Conservation (phyloP, 2,797 vertebrate genomes). For the Scolopax rusticola region DNA sequence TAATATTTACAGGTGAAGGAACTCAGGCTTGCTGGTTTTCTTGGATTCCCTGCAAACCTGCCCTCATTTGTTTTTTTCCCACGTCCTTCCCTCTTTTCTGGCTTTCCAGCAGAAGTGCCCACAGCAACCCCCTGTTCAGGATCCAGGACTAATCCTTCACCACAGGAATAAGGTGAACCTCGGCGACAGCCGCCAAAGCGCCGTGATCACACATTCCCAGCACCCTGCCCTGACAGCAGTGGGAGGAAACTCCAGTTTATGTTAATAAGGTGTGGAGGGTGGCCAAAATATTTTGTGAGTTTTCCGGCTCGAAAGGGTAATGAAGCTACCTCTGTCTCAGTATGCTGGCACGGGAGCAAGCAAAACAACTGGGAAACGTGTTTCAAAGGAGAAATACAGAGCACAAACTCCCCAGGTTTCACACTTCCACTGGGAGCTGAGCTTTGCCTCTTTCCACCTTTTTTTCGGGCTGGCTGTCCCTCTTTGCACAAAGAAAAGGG, state of each 20-base stretch:
- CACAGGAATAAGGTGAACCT: background rate
- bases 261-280: slow-evolving; percentile 40
- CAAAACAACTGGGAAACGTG: slow-evolving; percentile 16
- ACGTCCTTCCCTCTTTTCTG: background rate
- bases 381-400: slow-evolving; percentile 33
- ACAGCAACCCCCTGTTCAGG: background rate
- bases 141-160: slow-evolving; percentile 20
- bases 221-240: slow-evolving; percentile 4
- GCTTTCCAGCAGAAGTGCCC: background rate
- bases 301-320: slow-evolving; percentile 5
- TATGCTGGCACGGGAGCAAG: background rate
- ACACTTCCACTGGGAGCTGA: background rate
- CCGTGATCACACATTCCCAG: slow-evolving; percentile 23
- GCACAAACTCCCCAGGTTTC: background rate
- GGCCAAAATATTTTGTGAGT: slow-evolving; percentile 51
- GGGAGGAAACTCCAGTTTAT: slow-evolving; percentile 41
- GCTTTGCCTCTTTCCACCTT: background rate
- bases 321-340: slow-evolving; percentile 59
- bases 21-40: background rate
- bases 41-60: background rate
- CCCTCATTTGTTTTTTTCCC: background rate
- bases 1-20: background rate
- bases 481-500: background rate
- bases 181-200: rapidly evolving
- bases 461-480: background rate